Evolutionary conservation across 2,888 invertebrate genomes (phyloP).

Genomic region (Thereva nobilitata): DNA sequence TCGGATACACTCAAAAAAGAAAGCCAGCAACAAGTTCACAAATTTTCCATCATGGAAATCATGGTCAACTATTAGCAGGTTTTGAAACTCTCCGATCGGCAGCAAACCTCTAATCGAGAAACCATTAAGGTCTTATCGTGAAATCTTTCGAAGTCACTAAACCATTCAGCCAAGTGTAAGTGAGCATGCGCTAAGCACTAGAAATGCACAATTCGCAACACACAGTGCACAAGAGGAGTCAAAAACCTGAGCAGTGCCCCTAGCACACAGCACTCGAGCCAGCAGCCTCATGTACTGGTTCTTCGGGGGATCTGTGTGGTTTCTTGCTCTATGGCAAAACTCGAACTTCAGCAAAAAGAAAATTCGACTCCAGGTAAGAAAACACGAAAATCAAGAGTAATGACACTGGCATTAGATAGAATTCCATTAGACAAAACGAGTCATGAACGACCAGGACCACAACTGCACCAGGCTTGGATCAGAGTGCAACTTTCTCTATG

Average conservation of each 20-base stretch:
- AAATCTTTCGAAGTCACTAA: too few relatives aligned
- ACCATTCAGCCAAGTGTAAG: too few relatives aligned
- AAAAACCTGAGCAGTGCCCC: not conserved
- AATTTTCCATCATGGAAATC: too few relatives aligned
- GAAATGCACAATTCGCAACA: too few relatives aligned
- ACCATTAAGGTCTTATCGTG: too few relatives aligned
- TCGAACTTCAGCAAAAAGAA: not conserved
- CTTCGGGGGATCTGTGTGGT: not conserved
- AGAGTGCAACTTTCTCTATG: conserved; percentile 24
- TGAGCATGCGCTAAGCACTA: too few relatives aligned
- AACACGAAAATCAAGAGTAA: conserved; percentile 17
- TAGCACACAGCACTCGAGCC: not conserved
- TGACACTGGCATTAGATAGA: conserved; percentile 39
- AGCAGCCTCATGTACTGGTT: not conserved
- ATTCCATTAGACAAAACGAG: conserved; percentile 20
- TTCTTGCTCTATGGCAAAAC: not conserved
- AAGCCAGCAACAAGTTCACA: too few relatives aligned
- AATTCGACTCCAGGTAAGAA: not conserved
- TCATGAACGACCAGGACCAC: conserved; percentile 24
- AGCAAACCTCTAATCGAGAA: too few relatives aligned
- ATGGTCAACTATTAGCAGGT: too few relatives aligned
- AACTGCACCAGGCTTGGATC: conserved; percentile 3
- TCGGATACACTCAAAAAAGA: too few relatives aligned
- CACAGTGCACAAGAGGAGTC: not conserved
- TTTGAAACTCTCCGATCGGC: too few relatives aligned